Percentiles rank a stretch among this genome's conserved stretches.
Conservation (phyloP, 2,888 invertebrate species). For the Panorpa germanica region DNA sequence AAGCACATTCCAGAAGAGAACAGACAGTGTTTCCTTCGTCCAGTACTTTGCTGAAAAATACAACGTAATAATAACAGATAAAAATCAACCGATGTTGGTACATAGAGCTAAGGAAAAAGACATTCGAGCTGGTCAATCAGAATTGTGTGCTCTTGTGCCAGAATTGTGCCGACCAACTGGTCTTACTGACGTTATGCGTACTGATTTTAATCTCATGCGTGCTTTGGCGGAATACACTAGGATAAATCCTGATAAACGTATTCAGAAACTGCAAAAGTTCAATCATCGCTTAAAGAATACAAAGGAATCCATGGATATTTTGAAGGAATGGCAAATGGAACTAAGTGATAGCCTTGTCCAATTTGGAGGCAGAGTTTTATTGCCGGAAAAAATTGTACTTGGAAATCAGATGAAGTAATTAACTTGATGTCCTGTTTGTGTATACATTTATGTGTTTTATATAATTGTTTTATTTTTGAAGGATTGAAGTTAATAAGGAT, state of each 20-base stretch:
- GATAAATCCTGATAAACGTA: constrained; percentile 45
- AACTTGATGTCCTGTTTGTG: background rate
- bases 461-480: constrained; percentile 9
- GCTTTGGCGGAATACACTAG: constrained; percentile 56
- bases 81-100: constrained; percentile 60
- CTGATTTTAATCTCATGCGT: constrained; percentile 46
- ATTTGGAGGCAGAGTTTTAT: constrained; percentile 46
- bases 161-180: constrained; percentile 77
- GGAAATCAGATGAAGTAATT: constrained; percentile 19
- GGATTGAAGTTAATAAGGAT: constrained; percentile 26
- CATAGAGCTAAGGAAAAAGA: constrained; percentile 50
- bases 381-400: constrained; percentile 39
- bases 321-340: constrained; percentile 51
- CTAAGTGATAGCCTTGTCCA: constrained; percentile 39
- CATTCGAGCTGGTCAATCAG: constrained; percentile 46
- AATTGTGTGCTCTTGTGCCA: constrained; percentile 57
- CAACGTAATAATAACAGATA: constrained; percentile 37
- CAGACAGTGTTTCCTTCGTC: constrained; percentile 25
- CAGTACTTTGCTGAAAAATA: constrained; percentile 58
- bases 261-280: constrained; percentile 45
- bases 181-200: constrained; percentile 45
- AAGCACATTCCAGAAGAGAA: background rate
- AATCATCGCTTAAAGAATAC: constrained; percentile 36
- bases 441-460: too few species aligned
- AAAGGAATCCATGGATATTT: constrained; percentile 30